Percentiles rank a stretch among this genome's conserved stretches.
phyloP scores from a whole-genome alignment of 2,113 vertebrate species.

The Camarhynchus parvulus region DNA sequence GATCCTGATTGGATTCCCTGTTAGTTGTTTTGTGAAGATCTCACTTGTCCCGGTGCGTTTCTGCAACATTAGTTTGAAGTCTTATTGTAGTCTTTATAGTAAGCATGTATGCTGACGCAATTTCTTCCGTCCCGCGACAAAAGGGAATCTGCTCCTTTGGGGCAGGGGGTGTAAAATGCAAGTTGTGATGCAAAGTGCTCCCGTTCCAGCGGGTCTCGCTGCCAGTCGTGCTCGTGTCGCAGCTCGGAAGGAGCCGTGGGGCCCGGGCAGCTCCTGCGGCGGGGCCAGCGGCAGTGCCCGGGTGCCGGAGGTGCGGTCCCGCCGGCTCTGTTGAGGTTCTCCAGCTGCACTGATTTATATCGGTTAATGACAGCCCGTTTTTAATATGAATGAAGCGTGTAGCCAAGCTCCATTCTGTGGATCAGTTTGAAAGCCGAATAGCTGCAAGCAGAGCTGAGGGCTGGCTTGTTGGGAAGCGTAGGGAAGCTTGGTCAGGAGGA shows the following conservation, averaged over 20 bases:
- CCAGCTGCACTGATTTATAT: background rate
- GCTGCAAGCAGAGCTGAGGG: background rate
- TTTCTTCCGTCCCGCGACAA: background rate
- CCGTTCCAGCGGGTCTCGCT: background rate
- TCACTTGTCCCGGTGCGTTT: accelerated
- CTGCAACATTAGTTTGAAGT: background rate
- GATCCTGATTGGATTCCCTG: background rate
- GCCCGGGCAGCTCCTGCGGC: background rate
- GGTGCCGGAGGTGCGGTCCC: background rate
- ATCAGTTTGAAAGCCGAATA: background rate
- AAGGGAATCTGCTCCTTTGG: background rate
- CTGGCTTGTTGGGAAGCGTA: background rate
- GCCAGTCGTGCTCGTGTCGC: background rate
- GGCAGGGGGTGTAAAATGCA: background rate
- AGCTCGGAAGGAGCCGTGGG: background rate
- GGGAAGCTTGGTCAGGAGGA: background rate
- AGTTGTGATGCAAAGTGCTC: background rate
- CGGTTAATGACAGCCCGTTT: accelerated
- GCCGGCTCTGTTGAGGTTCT: accelerated
- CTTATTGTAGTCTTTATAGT: accelerated
- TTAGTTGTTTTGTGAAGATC: background rate
- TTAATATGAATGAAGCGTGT: background rate
- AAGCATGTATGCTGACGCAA: accelerated
- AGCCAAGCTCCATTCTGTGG: background rate
- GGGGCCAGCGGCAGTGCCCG: too few species aligned